A percentile compares a stretch with the other conserved stretches of the same genome.
Conservation (phyloP, 2,888 invertebrate species). For the Pollenia labialis region DNA sequence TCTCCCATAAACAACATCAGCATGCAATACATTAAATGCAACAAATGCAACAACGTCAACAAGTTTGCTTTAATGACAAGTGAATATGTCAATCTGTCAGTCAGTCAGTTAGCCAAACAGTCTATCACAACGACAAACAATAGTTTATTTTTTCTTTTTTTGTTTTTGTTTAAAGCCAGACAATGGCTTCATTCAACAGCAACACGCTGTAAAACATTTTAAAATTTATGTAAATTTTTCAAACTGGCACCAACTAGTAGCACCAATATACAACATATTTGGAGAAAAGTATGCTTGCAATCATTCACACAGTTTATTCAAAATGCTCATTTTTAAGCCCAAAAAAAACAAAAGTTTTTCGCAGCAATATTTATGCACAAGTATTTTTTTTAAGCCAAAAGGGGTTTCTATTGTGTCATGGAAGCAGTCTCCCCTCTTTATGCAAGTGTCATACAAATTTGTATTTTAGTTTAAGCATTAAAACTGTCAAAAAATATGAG, state of each 20-base stretch:
- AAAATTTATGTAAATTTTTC: slow-evolving; percentile 35
- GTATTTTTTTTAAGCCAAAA: slow-evolving; percentile 15
- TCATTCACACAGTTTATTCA: slow-evolving; percentile 11
- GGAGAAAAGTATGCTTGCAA: neutral
- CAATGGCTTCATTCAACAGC: slow-evolving; percentile 45
- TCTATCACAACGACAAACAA: slow-evolving; percentile 30
- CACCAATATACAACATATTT: neutral
- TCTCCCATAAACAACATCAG: neutral
- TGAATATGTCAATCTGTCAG: slow-evolving; percentile 26
- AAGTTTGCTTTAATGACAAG: slow-evolving; percentile 52
- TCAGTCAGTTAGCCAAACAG: neutral
- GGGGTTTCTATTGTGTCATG: neutral
- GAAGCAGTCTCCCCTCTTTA: neutral
- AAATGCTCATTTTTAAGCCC: slow-evolving; percentile 11
- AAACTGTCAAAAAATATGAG: slow-evolving; percentile 70
- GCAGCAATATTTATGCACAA: neutral
- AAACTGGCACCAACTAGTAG: neutral
- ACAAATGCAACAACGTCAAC: slow-evolving; percentile 58
- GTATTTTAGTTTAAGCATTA: slow-evolving; percentile 37
- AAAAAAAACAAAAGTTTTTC: slow-evolving; percentile 16
- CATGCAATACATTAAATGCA: neutral
- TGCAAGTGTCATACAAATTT: slow-evolving; percentile 58
- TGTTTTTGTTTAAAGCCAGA: slow-evolving; percentile 6
- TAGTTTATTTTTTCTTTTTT: slow-evolving; percentile 24
- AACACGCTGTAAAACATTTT: slow-evolving; percentile 24